Evolutionary conservation across 2,113 vertebrate genomes (phyloP).

Genomic region (Suricata suricatta): DNA sequence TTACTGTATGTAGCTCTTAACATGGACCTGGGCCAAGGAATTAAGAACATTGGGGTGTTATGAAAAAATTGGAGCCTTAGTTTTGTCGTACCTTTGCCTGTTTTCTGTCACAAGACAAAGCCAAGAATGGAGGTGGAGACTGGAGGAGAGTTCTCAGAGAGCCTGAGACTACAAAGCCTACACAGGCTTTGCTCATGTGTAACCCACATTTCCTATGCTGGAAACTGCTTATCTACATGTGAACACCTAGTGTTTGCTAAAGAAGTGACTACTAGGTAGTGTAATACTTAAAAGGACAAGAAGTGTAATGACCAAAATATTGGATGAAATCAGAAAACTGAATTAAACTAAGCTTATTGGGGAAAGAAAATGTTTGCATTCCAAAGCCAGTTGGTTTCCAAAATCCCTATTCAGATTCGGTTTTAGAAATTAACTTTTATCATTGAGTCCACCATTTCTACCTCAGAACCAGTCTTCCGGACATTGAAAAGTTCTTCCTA

Average conservation of each 20-base stretch:
- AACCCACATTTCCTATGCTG: not conserved
- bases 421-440: slow-evolving; percentile 41
- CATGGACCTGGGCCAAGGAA: not conserved
- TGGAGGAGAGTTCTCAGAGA: not conserved
- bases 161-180: not conserved
- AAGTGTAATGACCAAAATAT: not conserved
- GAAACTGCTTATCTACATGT: not conserved
- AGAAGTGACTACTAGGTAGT: not conserved
- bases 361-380: not conserved
- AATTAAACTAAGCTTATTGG: not conserved
- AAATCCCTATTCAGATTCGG: not conserved
- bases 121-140: not conserved
- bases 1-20: not conserved
- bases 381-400: not conserved
- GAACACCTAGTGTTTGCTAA: not conserved
- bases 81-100: not conserved
- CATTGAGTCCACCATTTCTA: not conserved
- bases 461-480: not conserved
- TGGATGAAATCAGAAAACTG: not conserved
- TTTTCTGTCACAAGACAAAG: not conserved
- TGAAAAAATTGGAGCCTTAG: not conserved
- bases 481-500: not conserved
- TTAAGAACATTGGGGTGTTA: slow-evolving; percentile 6
- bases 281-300: not conserved
- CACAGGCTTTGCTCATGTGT: not conserved